A percentile compares a stretch with the other conserved stretches of the same genome.
Conservation (phyloP, 2,113 vertebrate species). For the Pteropus alecto region DNA sequence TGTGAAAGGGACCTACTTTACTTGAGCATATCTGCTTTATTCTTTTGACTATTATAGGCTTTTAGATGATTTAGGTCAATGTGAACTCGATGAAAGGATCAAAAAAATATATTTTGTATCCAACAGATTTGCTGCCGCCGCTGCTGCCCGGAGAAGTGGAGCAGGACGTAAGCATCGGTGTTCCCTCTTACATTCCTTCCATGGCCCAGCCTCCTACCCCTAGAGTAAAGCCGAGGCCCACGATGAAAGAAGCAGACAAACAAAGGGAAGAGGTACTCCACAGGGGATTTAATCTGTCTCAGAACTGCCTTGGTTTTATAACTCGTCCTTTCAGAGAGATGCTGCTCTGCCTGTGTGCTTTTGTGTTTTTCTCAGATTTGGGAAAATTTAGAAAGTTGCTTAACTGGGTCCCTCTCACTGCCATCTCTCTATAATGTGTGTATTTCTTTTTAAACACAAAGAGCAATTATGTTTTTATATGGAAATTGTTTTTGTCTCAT, state of each 20-base stretch:
- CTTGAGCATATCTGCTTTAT: neutral
- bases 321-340: neutral
- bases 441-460: constrained; percentile 28
- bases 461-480: neutral
- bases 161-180: neutral
- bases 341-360: neutral
- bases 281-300: neutral
- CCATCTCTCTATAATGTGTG: neutral
- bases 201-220: constrained; percentile 46
- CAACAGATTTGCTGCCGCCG: constrained; percentile 56
- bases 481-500: constrained; percentile 19
- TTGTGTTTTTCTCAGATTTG: neutral
- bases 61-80: constrained; percentile 46
- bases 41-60: neutral
- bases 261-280: constrained; percentile 67
- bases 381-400: neutral
- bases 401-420: neutral
- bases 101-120: constrained; percentile 60
- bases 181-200: constrained; percentile 26
- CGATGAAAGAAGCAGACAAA: neutral
- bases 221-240: constrained; percentile 46
- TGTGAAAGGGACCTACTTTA: neutral
- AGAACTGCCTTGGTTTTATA: neutral
- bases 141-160: constrained; percentile 85
- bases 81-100: neutral